Base-by-base conservation (phyloP, 2,797 vertebrate species). In the Halcyon badia region DNA sequence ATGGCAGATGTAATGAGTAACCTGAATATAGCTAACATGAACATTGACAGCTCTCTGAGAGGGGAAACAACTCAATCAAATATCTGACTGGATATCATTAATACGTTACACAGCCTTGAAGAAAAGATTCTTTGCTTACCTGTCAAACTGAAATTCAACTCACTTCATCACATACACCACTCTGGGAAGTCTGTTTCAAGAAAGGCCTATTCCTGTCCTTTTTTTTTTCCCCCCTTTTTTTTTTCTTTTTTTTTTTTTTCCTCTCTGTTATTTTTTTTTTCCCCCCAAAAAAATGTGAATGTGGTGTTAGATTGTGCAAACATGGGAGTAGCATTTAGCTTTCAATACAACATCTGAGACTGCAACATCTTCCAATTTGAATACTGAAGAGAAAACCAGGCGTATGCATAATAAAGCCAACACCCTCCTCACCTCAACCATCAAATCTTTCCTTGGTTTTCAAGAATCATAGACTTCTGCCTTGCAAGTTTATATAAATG, bases 31-130 rank as follows among this genome's bases (percentile, higher is more conserved):
- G 71, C 52, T 90, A 96, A 96, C 91, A 92, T 62, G 14, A 90
- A 92, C 82, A 95, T 80, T 97, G 92, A 95, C 92, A 97, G 66
- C 73, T 90, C 64, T 94, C 85, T 97, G 71, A 97, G 89, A 89
- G 87, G 89, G 89, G 94, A 97, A 98, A 96, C 83, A 97, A 94
- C 88, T 96, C 90, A 94, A 93, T 96, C 92, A 97, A 95, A 92
- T 90, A 89, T 97, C 94, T 96, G 95, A 97, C 86, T 90, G 97
- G 92, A 97, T 96, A 96, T 93, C 89, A 94, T 83, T 90, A 97
- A 97, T 97, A 85, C 66, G 88, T 97, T 96, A 95, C 89, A 92
- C 31, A 94, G 57, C 24, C 76, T 94, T 91, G 57, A 95, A 97
- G 89, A 96, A 91, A 96, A 95, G 82, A 96, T 87, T 97, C 46